These are phyloP conservation scores for Heterohyrax brucei DNA, from an alignment of 2,797 vertebrate species.

Conservation along the genomic window DNA sequence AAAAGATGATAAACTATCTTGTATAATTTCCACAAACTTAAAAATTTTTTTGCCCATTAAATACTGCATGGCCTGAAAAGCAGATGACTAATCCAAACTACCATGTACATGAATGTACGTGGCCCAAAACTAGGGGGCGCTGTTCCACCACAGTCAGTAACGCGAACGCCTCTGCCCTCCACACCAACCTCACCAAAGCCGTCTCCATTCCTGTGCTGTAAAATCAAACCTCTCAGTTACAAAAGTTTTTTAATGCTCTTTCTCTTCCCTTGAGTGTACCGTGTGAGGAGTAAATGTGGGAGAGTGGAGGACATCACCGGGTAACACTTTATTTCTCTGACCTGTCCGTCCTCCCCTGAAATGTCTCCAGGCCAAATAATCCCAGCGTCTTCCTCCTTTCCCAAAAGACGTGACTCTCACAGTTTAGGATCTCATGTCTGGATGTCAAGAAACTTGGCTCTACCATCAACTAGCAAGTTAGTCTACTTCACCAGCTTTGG, in stretches of 20 bases:
- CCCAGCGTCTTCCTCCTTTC: conserved; percentile 2
- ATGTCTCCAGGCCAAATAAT: conserved; percentile 25
- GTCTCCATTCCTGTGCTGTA: conserved; percentile 32
- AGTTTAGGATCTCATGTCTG: neutral
- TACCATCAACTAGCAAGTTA: conserved; percentile 26
- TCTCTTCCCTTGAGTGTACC: conserved; percentile 5
- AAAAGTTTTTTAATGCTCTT: neutral
- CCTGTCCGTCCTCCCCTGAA: neutral
- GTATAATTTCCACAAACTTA: conserved; percentile 46
- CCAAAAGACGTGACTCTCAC: neutral
- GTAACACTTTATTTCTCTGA: conserved; percentile 8
- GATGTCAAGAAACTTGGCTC: conserved; percentile 46
- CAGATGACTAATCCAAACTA: neutral
- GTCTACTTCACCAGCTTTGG: conserved; percentile 38
- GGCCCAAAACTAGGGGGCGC: neutral
- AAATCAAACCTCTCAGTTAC: conserved; percentile 6
- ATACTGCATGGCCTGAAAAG: conserved; percentile 49
- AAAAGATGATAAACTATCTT: conserved; percentile 38
- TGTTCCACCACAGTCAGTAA: neutral
- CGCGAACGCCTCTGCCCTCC: neutral
- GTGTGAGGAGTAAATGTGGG: neutral
- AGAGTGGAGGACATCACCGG: neutral
- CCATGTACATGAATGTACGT: neutral
- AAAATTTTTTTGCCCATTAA: conserved; percentile 14
- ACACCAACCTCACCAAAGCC: neutral